Percentiles rank a stretch among this genome's conserved stretches.
These are phyloP conservation scores for Drosophila imparisetae DNA, from an alignment of 2,888 invertebrate genomes.

Conservation along the genomic window DNA sequence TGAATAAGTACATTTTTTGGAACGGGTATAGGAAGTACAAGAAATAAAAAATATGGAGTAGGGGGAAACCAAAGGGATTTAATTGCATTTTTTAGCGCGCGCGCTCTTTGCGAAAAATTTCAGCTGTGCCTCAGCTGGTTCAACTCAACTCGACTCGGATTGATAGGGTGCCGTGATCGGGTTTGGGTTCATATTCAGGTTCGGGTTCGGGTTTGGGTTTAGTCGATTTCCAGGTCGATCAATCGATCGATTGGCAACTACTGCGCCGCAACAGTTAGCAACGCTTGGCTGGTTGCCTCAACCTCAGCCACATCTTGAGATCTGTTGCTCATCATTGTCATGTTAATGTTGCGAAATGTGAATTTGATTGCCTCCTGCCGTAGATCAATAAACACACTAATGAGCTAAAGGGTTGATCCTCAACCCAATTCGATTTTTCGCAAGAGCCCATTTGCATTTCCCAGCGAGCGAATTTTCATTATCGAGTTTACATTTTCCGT, in stretches of 20 bases:
- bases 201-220: constrained; percentile 20
- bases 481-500: constrained; percentile 68
- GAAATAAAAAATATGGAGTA: constrained; percentile 30
- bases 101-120: constrained; percentile 73
- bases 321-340: constrained; percentile 63
- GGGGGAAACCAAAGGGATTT: constrained; percentile 60
- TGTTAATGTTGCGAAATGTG: constrained; percentile 81
- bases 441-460: constrained; percentile 70
- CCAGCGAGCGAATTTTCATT: constrained; percentile 12
- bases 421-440: constrained; percentile 21
- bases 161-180: constrained; percentile 40
- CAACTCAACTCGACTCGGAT: constrained; percentile 22
- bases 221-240: constrained; percentile 22
- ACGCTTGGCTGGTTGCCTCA: constrained; percentile 64
- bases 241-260: constrained; percentile 57
- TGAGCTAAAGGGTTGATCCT: constrained; percentile 60
- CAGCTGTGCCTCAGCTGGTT: constrained; percentile 68
- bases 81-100: constrained; percentile 80
- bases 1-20: constrained; percentile 45
- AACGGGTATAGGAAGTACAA: constrained; percentile 41
- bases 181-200: not conserved
- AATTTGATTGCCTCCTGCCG: constrained; percentile 80
- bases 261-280: constrained; percentile 69
- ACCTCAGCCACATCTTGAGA: constrained; percentile 32
- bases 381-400: constrained; percentile 73